These are phyloP conservation scores for Tenualosa ilisha DNA, from an alignment of 2,797 vertebrate species.

Conservation along the genomic window DNA sequence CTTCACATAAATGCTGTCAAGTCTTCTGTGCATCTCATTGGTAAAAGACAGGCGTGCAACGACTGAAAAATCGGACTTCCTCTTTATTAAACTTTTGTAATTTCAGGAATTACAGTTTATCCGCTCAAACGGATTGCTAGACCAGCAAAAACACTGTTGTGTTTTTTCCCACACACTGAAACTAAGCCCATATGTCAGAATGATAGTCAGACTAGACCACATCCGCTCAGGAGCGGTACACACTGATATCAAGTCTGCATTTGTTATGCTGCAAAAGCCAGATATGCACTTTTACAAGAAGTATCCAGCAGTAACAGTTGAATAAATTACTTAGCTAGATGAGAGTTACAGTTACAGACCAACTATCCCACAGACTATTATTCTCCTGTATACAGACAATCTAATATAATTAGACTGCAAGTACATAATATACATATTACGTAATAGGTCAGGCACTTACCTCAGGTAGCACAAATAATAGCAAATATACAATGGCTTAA, in stretches of 20 bases:
- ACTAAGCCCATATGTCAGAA: too few species aligned
- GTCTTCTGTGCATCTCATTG: too few species aligned
- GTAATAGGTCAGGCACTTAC: neutral
- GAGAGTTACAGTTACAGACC: too few species aligned
- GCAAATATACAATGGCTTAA: neutral
- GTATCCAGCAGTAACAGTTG: too few species aligned
- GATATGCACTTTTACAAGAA: neutral
- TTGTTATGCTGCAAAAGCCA: neutral
- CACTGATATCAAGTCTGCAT: neutral
- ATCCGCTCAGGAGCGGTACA: neutral
- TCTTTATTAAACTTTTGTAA: too few species aligned
- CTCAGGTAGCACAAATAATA: neutral
- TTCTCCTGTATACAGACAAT: neutral
- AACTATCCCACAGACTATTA: too few species aligned
- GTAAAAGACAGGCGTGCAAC: too few species aligned
- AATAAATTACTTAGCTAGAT: too few species aligned
- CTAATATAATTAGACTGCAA: neutral
- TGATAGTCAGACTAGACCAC: neutral
- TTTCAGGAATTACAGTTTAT: too few species aligned
- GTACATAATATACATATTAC: too few species aligned
- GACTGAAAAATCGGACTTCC: too few species aligned
- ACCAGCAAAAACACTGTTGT: neutral
- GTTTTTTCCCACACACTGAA: neutral
- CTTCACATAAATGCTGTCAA: neutral
- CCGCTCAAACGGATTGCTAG: too few species aligned